phyloP scores from a whole-genome alignment of 2,888 invertebrate genomes.

The Polietes domitor region DNA sequence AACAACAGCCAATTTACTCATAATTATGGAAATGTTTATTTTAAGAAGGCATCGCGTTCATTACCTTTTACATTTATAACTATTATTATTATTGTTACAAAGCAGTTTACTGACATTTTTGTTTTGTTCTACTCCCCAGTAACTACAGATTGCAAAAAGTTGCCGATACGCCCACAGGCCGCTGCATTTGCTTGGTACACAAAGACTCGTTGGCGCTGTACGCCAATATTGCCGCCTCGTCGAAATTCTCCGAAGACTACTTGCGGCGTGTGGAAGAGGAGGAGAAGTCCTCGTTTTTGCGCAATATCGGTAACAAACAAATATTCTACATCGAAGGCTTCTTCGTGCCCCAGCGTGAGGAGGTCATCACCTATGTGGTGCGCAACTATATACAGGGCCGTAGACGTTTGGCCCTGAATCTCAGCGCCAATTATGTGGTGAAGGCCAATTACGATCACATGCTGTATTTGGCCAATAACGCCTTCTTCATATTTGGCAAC shows the following conservation, averaged over 20 bases:
- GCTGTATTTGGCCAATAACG: constrained; percentile 80
- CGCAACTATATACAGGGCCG: constrained; percentile 78
- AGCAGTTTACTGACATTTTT: not conserved
- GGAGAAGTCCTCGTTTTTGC: constrained; percentile 69
- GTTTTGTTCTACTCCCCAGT: not conserved
- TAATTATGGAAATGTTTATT: not conserved
- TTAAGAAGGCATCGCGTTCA: not conserved
- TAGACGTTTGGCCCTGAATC: constrained; percentile 82
- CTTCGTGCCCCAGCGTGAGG: constrained; percentile 82
- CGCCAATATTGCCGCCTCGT: constrained; percentile 83
- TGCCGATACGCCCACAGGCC: constrained; percentile 81
- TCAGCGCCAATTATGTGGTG: constrained; percentile 83
- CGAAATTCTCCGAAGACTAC: constrained; percentile 77
- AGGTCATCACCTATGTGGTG: constrained; percentile 81
- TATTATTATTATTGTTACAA: constrained; percentile 1
- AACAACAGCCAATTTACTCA: not conserved
- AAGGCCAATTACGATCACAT: constrained; percentile 79
- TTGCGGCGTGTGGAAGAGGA: constrained; percentile 72
- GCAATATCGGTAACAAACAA: constrained; percentile 77
- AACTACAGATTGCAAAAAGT: constrained; percentile 75
- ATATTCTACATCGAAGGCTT: constrained; percentile 83
- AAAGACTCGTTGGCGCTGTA: constrained; percentile 81
- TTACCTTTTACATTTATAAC: not conserved
- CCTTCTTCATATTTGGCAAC: constrained; percentile 83
- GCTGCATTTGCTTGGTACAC: constrained; percentile 82